Conservation (phyloP, 23 tunicate genomes). For the Ascidia mentula region DNA sequence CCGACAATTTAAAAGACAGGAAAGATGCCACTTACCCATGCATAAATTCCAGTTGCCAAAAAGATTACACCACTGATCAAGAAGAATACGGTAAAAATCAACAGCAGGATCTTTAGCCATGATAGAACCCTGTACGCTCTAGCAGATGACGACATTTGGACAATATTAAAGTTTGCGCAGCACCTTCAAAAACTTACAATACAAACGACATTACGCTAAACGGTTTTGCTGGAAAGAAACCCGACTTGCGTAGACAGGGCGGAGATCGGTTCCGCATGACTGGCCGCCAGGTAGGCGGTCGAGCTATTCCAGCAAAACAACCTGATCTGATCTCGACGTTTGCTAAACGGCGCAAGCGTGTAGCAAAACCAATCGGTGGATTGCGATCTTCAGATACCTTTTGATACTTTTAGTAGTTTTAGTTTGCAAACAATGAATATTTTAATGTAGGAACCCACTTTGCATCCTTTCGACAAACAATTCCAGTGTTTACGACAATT, state of each 20-base stretch:
- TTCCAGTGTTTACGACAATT: no score
- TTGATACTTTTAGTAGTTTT: no score
- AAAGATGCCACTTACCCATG: slow-evolving; percentile 32
- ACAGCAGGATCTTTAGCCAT: slow-evolving; percentile 34
- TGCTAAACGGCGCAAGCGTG: not conserved
- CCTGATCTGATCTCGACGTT: not conserved
- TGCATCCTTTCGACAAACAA: no score
- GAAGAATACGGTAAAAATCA: slow-evolving; percentile 49
- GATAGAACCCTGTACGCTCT: slow-evolving; percentile 49
- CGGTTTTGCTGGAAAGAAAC: no score
- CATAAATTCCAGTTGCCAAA: slow-evolving; percentile 58
- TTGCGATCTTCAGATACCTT: no score
- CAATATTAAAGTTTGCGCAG: not conserved
- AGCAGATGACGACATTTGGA: slow-evolving; percentile 38
- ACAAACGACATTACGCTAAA: not conserved
- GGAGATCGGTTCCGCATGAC: not conserved
- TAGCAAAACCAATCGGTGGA: no score
- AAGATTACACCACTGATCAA: slow-evolving; percentile 51
- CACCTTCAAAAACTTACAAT: not conserved
- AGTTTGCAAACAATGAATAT: no score
- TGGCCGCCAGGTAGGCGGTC: not conserved
- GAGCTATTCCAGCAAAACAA: not conserved
- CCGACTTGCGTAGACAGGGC: not conserved
- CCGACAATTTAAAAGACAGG: not conserved
- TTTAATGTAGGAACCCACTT: no score